Evolutionary conservation across 1,140 invertebrate species (phyloP).

Genomic region (Platyscapa corneri): DNA sequence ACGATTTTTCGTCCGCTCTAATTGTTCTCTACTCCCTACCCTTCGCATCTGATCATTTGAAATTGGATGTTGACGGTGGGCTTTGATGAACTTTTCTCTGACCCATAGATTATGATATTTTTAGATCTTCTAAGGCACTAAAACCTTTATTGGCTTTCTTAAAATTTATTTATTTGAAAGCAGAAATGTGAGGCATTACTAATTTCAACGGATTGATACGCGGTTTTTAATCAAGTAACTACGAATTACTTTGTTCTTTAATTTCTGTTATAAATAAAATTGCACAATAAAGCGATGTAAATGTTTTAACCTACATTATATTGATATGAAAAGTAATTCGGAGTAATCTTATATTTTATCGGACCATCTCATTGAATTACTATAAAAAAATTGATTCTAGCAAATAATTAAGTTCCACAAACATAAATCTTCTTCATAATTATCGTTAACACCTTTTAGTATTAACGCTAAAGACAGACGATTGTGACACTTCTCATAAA

Average conservation of each 20-base stretch:
- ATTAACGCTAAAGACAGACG: not conserved
- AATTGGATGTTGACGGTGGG: too few relatives aligned
- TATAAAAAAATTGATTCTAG: too few relatives aligned
- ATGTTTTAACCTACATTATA: too few relatives aligned
- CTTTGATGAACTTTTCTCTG: not conserved
- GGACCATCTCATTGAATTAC: too few relatives aligned
- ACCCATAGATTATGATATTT: not conserved
- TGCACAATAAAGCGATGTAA: too few relatives aligned
- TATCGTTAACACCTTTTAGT: not conserved
- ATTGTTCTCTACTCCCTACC: slow-evolving; percentile 33
- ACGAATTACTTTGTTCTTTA: not conserved
- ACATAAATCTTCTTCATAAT: not conserved
- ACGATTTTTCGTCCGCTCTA: slow-evolving; percentile 36
- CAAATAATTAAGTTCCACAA: too few relatives aligned
- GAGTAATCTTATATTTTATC: too few relatives aligned
- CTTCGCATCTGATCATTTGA: too few relatives aligned
- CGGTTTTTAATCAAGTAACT: not conserved
- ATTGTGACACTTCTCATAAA: not conserved
- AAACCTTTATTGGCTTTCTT: not conserved
- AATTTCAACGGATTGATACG: not conserved
- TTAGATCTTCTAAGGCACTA: not conserved
- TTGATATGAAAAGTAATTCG: not conserved
- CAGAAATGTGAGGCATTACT: not conserved
- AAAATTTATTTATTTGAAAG: not conserved
- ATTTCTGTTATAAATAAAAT: not conserved